Evolutionary conservation across 2,113 vertebrate species (phyloP).

Genomic region (Cyanoramphus novaezelandiae): DNA sequence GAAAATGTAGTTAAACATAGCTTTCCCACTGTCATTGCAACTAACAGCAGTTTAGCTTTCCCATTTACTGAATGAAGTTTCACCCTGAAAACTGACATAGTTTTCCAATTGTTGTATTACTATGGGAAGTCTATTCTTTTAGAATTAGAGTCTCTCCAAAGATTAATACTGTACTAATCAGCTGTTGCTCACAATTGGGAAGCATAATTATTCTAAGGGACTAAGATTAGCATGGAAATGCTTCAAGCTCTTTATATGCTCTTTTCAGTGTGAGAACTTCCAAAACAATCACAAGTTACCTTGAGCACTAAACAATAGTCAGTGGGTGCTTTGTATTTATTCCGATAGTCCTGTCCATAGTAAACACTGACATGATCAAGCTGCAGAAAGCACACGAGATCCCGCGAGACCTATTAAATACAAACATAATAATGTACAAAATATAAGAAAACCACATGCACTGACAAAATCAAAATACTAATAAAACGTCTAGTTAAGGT

Average conservation of each 20-base stretch:
- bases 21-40: not conserved
- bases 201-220: not conserved
- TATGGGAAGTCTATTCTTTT: not conserved
- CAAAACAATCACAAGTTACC: slow-evolving; percentile 71
- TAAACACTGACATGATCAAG: slow-evolving; percentile 97
- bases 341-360: slow-evolving; percentile 95
- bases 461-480: not conserved
- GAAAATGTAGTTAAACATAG: not conserved
- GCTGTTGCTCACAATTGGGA: not conserved
- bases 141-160: not conserved
- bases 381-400: slow-evolving; percentile 96
- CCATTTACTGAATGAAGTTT: not conserved
- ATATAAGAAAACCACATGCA: not conserved
- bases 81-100: not conserved
- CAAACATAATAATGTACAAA: not conserved
- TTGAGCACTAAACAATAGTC: slow-evolving; percentile 96
- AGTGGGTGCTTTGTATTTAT: slow-evolving; percentile 96
- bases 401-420: slow-evolving; percentile 86
- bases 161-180: not conserved
- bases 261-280: not conserved
- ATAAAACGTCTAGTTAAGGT: not conserved
- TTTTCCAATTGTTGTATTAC: not conserved
- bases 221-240: not conserved
- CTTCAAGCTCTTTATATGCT: not conserved
- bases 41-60: not conserved